These are phyloP conservation scores for Drosophila quadrilineata DNA, from an alignment of 1,140 invertebrate genomes.

Conservation along the genomic window DNA sequence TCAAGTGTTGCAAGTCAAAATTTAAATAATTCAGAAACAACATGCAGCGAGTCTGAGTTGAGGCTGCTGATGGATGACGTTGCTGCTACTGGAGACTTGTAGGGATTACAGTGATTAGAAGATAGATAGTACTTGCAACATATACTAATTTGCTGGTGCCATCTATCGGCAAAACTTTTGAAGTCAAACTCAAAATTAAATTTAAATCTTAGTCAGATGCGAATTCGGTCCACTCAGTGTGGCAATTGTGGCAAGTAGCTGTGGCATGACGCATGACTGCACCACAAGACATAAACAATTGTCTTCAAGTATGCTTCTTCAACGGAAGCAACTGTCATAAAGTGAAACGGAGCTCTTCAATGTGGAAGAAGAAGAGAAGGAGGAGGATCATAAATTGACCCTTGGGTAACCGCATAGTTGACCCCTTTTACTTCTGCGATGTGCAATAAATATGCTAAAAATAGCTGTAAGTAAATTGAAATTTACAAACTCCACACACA, in stretches of 20 bases:
- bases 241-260: too few species aligned
- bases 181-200: neutral
- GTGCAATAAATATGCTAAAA: slow-evolving; percentile 71
- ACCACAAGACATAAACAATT: neutral
- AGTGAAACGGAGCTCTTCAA: neutral
- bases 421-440: slow-evolving; percentile 56
- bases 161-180: too few species aligned
- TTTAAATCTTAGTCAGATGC: too few species aligned
- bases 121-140: neutral
- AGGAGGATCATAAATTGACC: slow-evolving; percentile 65
- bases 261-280: slow-evolving; percentile 29
- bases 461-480: slow-evolving; percentile 57
- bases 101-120: slow-evolving; percentile 42
- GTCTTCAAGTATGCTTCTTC: slow-evolving; percentile 9
- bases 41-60: slow-evolving; percentile 1
- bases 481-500: slow-evolving; percentile 26
- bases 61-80: slow-evolving; percentile 31
- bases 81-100: slow-evolving; percentile 21
- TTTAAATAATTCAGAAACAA: slow-evolving; percentile 67
- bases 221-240: slow-evolving; percentile 7
- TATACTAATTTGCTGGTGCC: neutral
- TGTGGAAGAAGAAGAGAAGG: slow-evolving; percentile 3
- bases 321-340: slow-evolving; percentile 70
- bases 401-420: slow-evolving; percentile 50
- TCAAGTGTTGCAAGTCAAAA: slow-evolving; percentile 64